Conservation (phyloP, 1,140 invertebrate genomes). For the Heliconius hermathena region DNA sequence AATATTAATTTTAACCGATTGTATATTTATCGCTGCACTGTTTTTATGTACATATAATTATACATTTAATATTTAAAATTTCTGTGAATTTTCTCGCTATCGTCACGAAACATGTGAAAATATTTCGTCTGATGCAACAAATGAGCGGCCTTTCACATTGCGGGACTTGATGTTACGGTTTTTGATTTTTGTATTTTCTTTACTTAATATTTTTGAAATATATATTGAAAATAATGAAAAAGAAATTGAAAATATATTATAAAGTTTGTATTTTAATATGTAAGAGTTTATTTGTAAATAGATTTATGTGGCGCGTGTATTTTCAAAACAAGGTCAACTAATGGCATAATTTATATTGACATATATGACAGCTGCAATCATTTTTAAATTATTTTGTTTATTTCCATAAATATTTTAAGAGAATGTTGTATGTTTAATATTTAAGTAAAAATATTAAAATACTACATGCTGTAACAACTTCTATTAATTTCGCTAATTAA, state of each 20-base stretch:
- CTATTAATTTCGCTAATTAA: no score
- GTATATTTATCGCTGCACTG: neutral
- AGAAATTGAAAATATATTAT: neutral
- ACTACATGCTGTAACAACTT: no score
- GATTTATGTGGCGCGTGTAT: neutral
- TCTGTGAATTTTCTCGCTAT: conserved; percentile 28
- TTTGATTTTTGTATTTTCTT: neutral
- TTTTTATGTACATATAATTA: neutral
- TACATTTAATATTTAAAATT: neutral
- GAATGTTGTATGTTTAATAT: no score
- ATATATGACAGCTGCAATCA: no score
- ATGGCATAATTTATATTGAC: neutral
- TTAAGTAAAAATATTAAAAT: no score
- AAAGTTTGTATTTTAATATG: neutral
- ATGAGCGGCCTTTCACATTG: conserved; percentile 37
- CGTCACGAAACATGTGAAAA: conserved; percentile 2
- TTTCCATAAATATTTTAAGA: no score
- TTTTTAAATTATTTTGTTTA: no score
- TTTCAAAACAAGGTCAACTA: neutral
- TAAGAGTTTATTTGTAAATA: neutral
- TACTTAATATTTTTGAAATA: neutral
- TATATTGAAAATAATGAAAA: neutral
- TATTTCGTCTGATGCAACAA: conserved; percentile 40
- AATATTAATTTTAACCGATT: neutral
- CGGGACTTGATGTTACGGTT: conserved; percentile 20